Base-by-base conservation (phyloP, 2,113 vertebrate species). In the Tricholaema leucomelas region DNA sequence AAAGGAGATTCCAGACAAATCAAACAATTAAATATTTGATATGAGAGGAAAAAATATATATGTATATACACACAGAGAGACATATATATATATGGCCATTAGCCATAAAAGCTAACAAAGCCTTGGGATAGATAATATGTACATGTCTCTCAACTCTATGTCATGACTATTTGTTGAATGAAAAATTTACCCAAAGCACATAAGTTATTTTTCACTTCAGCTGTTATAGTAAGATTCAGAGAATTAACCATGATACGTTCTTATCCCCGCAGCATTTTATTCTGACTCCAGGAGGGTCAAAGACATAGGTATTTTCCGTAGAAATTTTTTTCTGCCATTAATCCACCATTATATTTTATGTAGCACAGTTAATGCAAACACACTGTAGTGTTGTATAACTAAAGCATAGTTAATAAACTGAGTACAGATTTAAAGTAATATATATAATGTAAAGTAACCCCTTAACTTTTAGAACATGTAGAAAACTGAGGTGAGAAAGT, bases 1-100 rank as follows among this genome's bases (percentile, higher is more conserved):
- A 93, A 89, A 80, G 85, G 40, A 97, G 86, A 96, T 96, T 86
- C 73, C 46, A 97, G 89, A 92, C 72, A 95, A 97, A 97, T 95
- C 89, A 95, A 96, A 93, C 27, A 1, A 95, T 93, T 96, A 97
- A 95, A 87, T 24, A 20, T 66, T 96, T 95, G 70, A 95, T 95
- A 58, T n/a, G 42, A 33, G 46, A 64, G 2, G 46, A 79, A 70
- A 85, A 44, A 24, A 35, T 30, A 35, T 11, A 36, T 10, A 35
- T 33, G 48, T 19, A 42, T 42, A 42, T 14, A 42, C 42, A 44
- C 20, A 23, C 13, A n/a, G n/a, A n/a, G n/a, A n/a, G n/a, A 40
- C 27, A n/a, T 6, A 60, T 12, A 35, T 10, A 42, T 15, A 38
- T 28, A 27, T 8, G 24, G 21, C 64, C 46, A 91, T 52, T 66